phyloP scores from a whole-genome alignment of 2,113 vertebrate genomes.

The Pionites leucogaster region DNA sequence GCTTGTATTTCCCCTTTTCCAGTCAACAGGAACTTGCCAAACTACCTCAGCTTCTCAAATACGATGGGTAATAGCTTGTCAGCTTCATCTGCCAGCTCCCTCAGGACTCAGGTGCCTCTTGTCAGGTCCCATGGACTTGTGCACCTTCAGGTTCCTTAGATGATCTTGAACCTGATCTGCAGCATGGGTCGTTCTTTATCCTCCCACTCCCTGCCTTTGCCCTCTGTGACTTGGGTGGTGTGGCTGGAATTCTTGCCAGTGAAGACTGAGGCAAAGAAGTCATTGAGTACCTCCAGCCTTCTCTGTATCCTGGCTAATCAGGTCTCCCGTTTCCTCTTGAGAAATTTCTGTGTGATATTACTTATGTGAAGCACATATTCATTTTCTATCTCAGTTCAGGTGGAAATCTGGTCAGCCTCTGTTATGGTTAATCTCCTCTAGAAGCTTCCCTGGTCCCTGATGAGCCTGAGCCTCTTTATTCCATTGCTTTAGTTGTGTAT shows the following conservation, averaged over 20 bases:
- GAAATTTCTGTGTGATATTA: neutral
- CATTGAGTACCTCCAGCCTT: neutral
- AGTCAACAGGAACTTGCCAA: neutral
- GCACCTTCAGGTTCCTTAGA: neutral
- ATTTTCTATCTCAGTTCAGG: neutral
- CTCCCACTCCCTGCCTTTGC: neutral
- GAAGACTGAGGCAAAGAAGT: neutral
- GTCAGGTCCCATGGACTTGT: neutral
- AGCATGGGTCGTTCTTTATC: neutral
- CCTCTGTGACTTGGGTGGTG: neutral
- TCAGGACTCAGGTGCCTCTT: neutral
- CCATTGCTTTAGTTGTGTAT: neutral
- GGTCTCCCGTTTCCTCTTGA: neutral
- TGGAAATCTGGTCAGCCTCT: neutral
- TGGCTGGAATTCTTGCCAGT: neutral
- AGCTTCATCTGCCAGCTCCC: neutral
- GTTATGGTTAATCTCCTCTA: neutral
- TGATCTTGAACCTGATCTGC: neutral
- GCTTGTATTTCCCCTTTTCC: neutral
- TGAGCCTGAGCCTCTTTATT: neutral
- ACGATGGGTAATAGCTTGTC: neutral
- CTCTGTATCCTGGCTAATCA: neutral
- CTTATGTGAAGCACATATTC: neutral
- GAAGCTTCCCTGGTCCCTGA: neutral
- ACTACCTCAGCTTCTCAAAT: neutral